Base-by-base conservation (phyloP, 2,888 invertebrate genomes). In the Drosophila colorata region DNA sequence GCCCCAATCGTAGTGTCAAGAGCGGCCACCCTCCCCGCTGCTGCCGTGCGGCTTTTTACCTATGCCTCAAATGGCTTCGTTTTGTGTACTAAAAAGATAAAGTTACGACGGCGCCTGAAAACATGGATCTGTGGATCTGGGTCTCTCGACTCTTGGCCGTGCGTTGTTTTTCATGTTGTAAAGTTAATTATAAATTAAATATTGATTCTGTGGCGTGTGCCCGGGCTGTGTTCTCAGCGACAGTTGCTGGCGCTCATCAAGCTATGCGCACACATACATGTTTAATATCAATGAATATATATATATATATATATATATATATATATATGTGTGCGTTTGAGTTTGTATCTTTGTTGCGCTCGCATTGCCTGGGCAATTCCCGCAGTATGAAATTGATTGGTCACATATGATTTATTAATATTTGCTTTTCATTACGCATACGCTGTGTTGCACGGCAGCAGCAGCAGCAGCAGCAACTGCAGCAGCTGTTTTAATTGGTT, bases 101-200 rank as follows among this genome's bases (percentile, higher is more conserved):
- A 80, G 70, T 76, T 37, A 59, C 56, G 58, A 43, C 57, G 47
- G 44, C 49, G 56, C 44, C 31, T 44, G 48, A 11, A 23, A 57
- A 47, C 67, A 61, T 67, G 61, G 69, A 80, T 80, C 63, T 61
- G 48, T 47, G 40, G 31, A 51, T 48, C 53, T 53, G 46, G 28
- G n/a, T 33, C 43, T 51, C 48, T 44, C 48, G 60, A 47, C 60
- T 68, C 46, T 53, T 49, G 43, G 57, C 31, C 63, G 31, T 65
- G 57, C 55, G 72, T 82, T 89, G 89, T 90, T 89, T 80, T 80
- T 67, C 78, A 80, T 81, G 79, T 77, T 88, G 87, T 88, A 82
- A 90, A 91, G 91, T 91, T 91, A 91, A 91, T 91, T 91, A 90
- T 90, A 91, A 91, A 89, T 91, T 90, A 91, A 91, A 91, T 91